Evolutionary conservation across 2,888 invertebrate species (phyloP), one percentile per base, ranked within the genome.

Genomic region (Adineta ricciae): DNA sequence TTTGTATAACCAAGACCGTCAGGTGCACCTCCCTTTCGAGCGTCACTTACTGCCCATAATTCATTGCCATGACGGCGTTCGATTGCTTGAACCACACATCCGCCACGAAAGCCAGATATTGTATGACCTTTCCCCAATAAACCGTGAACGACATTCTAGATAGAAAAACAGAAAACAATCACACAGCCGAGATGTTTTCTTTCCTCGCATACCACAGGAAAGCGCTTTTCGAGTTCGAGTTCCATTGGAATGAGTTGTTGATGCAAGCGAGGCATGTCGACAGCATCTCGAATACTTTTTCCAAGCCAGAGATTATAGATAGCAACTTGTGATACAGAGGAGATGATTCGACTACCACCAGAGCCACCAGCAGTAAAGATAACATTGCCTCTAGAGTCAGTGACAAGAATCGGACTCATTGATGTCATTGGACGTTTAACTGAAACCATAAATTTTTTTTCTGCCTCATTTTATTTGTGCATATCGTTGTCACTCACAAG

Each of bases 301-400:
- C 82, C 54, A 46, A 86, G 36, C 83, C 82, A 84, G 38, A 86
- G 49, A 72, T 72, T 56, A 19, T 84, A 82, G 64, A 86, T 83
- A 32, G 84, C 84, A 72, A 89, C 90, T 86, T 88, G 90, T 19
- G 91, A 90, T 19, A 94, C 93, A 86, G 94, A 93, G 0, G 95
- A 94, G 4, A 95, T 95, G 87, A 97, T 97, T 90, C 94, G 94
- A 0, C 94, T 94, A 49, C 97, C 97, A 3, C 97, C 96, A 2
- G 96, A 95, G 1, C 94, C 96, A 1, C 97, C 97, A 11, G 94
- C 91, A 0, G 94, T 92, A 88, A 95, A 89, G 82, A 92, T 91
- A 0, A 93, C 94, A 46, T 85, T 36, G 9, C 84, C 84, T 9
- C 90, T 90, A 87, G 94, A 92, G 87, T 94, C 93, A 8, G 94